Evolutionary conservation across 2,888 invertebrate genomes (phyloP).

Genomic region (Archips crataeganus): DNA sequence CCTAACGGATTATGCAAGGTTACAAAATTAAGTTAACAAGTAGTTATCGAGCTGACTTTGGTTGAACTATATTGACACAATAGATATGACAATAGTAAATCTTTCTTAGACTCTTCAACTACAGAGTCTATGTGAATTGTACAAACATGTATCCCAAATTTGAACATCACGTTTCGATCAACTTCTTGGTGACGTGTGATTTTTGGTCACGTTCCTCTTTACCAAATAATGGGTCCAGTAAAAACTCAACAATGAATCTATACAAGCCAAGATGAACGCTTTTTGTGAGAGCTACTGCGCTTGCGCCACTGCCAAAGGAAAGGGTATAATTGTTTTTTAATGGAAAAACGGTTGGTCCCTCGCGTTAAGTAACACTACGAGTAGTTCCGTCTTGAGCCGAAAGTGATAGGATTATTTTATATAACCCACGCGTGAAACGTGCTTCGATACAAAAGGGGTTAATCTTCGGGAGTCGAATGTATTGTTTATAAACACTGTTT

Average conservation of each 20-base stretch:
- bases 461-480: not conserved
- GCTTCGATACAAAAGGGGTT: constrained; percentile 6
- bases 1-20: constrained; percentile 7
- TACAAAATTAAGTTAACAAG: constrained; percentile 8
- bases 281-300: constrained; percentile 47
- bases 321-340: constrained; percentile 64
- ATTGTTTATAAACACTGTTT: too few relatives aligned
- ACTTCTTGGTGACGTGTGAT: constrained; percentile 17
- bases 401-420: constrained; percentile 40
- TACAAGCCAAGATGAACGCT: constrained; percentile 39
- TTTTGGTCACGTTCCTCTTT: constrained; percentile 26
- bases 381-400: constrained; percentile 42
- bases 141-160: constrained; percentile 6
- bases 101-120: not conserved
- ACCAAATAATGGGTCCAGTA: constrained; percentile 27
- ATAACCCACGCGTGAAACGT: constrained; percentile 15
- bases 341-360: constrained; percentile 52
- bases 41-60: not conserved
- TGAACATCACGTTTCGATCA: constrained; percentile 14
- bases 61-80: not conserved
- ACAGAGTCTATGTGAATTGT: not conserved
- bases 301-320: constrained; percentile 49
- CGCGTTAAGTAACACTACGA: constrained; percentile 49
- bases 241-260: constrained; percentile 44
- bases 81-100: not conserved